phyloP scores from a whole-genome alignment of 1,140 invertebrate genomes.

The Calephelis virginiensis region DNA sequence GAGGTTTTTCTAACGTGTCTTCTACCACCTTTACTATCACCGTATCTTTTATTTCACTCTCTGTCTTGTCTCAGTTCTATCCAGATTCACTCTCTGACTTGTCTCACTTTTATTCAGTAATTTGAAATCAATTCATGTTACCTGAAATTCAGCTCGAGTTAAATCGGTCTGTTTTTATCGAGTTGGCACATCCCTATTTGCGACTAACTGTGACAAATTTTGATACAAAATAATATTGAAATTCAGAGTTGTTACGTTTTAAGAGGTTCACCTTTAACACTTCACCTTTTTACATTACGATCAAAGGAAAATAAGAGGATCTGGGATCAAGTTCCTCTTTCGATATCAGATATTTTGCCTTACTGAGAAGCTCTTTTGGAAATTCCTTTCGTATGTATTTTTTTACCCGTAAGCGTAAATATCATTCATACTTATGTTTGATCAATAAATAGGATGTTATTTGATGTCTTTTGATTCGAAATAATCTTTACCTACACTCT shows the following conservation, averaged over 20 bases:
- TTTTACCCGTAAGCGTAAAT: neutral
- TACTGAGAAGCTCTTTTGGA: slow-evolving; percentile 11
- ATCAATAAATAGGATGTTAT: too few relatives aligned
- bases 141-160: too few relatives aligned
- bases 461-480: too few relatives aligned
- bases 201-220: neutral
- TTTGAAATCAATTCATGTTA: too few relatives aligned
- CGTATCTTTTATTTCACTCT: too few relatives aligned
- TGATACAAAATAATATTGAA: slow-evolving; percentile 15
- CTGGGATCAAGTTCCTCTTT: slow-evolving; percentile 21
- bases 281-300: slow-evolving; percentile 16
- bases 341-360: slow-evolving; percentile 23
- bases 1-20: too few relatives aligned
- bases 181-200: neutral
- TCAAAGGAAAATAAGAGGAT: slow-evolving; percentile 25
- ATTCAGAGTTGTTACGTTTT: slow-evolving; percentile 12
- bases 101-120: too few relatives aligned
- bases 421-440: neutral
- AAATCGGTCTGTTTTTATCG: too few relatives aligned
- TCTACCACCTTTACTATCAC: too few relatives aligned
- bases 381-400: slow-evolving; percentile 6
- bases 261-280: slow-evolving; percentile 20
- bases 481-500: too few relatives aligned
- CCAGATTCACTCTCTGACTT: too few relatives aligned
- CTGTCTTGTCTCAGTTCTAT: too few relatives aligned